Percentiles rank a stretch among this genome's conserved stretches.
Evolutionary conservation across 2,113 vertebrate genomes (phyloP).

Genomic region (Mirza zaza): DNA sequence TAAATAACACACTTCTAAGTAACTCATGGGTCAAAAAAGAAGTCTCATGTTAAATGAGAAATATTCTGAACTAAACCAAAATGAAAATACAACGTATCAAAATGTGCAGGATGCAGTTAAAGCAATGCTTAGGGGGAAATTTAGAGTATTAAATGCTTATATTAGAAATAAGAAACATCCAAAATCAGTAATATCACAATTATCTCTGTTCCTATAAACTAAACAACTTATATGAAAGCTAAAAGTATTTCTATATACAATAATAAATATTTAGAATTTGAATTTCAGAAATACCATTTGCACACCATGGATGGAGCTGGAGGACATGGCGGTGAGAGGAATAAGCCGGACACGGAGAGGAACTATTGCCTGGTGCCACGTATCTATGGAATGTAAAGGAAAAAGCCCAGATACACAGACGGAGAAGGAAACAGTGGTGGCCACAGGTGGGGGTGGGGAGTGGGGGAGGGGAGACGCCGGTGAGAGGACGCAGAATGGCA

Average conservation of each 20-base stretch:
- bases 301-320: not conserved
- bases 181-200: not conserved
- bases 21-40: not conserved
- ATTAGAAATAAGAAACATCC: not conserved
- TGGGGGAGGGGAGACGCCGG: not conserved
- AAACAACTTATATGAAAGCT: not conserved
- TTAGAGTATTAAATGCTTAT: not conserved
- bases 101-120: not conserved
- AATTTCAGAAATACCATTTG: not conserved
- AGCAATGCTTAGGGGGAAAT: not conserved
- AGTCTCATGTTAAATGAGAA: not conserved
- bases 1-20: not conserved
- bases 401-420: not conserved
- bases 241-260: too few species aligned
- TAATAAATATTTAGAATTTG: not conserved
- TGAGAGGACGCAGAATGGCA: not conserved
- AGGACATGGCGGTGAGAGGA: not conserved
- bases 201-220: not conserved
- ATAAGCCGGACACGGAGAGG: too few species aligned
- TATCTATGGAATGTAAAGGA: not conserved
- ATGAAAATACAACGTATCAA: not conserved
- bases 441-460: fast-evolving
- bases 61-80: not conserved
- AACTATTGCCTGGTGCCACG: not conserved
- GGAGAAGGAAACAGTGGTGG: not conserved